These are phyloP conservation scores for Melipona bicolor DNA, from an alignment of 2,888 invertebrate species.

Conservation along the genomic window DNA sequence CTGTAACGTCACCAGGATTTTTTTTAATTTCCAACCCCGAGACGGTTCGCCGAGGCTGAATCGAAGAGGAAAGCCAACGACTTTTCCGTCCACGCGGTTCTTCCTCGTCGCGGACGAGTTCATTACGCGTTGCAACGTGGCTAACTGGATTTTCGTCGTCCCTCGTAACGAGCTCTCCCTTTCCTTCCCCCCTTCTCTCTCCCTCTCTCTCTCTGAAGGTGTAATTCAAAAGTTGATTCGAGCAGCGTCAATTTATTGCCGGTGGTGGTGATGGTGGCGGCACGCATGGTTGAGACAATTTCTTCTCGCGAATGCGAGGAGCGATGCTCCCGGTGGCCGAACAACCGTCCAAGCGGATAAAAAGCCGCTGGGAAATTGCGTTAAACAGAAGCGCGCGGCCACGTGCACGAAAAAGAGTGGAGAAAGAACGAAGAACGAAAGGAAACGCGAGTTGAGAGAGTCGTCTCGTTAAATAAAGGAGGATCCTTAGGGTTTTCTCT, in stretches of 20 bases:
- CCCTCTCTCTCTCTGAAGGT: constrained; percentile 30
- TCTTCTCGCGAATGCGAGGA: constrained; percentile 23
- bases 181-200: constrained; percentile 54
- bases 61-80: constrained; percentile 2
- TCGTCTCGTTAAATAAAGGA: background rate
- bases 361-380: constrained; percentile 61
- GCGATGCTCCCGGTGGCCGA: background rate
- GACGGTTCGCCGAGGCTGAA: constrained; percentile 9
- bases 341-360: constrained; percentile 39
- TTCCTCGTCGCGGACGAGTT: constrained; percentile 64
- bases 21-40: background rate
- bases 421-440: constrained; percentile 4
- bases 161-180: constrained; percentile 71
- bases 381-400: constrained; percentile 58
- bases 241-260: constrained; percentile 73
- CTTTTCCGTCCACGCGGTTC: constrained; percentile 29
- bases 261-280: constrained; percentile 14
- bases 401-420: background rate
- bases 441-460: background rate
- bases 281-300: constrained; percentile 33
- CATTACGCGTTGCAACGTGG: constrained; percentile 65
- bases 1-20: too few relatives aligned
- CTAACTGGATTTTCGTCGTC: constrained; percentile 68
- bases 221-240: constrained; percentile 76
- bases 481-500: background rate